Conservation (phyloP, 2,113 vertebrate genomes). For the Agapornis roseicollis region DNA sequence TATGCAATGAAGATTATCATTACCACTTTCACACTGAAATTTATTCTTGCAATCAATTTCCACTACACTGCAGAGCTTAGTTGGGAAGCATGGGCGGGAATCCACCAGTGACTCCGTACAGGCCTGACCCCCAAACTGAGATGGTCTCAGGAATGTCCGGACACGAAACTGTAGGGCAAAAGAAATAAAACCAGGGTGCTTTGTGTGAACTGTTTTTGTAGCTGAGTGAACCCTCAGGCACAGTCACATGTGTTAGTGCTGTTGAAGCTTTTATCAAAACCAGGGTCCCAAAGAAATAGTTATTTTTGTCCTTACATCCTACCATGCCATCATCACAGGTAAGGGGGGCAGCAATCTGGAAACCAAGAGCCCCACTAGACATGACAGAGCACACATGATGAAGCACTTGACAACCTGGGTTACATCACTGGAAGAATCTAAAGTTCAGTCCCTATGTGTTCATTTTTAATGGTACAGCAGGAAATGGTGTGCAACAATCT, state of each 20-base stretch:
- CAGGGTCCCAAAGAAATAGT: not conserved
- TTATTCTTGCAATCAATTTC: slow-evolving; percentile 79
- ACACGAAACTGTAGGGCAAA: slow-evolving; percentile 79
- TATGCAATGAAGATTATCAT: not conserved
- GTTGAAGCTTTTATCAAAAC: not conserved
- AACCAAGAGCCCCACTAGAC: not conserved
- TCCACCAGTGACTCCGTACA: slow-evolving; percentile 79
- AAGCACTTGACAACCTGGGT: not conserved
- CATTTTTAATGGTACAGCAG: not conserved
- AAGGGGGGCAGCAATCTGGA: not conserved
- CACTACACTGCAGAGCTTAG: slow-evolving; percentile 82
- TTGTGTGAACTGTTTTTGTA: not conserved
- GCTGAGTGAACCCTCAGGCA: not conserved
- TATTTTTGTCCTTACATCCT: not conserved
- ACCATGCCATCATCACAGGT: fast-evolving
- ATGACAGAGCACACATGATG: not conserved
- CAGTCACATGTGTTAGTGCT: not conserved
- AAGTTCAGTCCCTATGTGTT: not conserved
- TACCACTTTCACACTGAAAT: slow-evolving; percentile 88
- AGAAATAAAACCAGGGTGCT: not conserved
- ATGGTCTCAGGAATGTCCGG: slow-evolving; percentile 74
- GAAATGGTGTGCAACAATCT: not conserved
- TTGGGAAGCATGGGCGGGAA: slow-evolving; percentile 78
- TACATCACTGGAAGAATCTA: not conserved
- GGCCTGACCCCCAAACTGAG: slow-evolving; percentile 86